A percentile compares a stretch with the other conserved stretches of the same genome.
phyloP scores from a whole-genome alignment of 2,113 vertebrate species.

The Ornithorhynchus anatinus region DNA sequence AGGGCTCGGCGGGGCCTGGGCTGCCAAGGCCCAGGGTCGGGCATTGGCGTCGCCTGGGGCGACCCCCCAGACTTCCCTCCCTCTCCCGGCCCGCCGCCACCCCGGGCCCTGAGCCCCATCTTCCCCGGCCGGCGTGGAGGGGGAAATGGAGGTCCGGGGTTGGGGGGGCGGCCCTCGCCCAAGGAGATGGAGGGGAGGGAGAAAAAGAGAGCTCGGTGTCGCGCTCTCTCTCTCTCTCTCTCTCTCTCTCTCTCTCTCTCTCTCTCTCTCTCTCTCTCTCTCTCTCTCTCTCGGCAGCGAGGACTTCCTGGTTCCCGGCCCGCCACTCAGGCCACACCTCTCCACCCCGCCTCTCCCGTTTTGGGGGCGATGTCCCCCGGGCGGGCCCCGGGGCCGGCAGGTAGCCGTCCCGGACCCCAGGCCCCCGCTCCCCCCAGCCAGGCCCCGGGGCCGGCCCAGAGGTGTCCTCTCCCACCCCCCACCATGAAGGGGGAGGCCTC shows the following conservation, averaged over 20 bases:
- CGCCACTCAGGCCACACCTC: conserved; percentile 55
- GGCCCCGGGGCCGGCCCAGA: not conserved
- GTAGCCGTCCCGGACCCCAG: not conserved
- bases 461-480: not conserved
- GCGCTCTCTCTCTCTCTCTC: no score
- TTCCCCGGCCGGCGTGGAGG: no score
- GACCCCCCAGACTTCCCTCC: no score
- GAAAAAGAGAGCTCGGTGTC: no score
- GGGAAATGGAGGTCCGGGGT: no score
- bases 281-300: conserved; percentile 39
- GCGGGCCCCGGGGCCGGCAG: conserved; percentile 26
- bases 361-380: conserved; percentile 28
- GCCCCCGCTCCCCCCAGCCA: not conserved
- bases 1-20: no score
- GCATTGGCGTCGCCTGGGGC: no score
- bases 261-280: no score
- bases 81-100: no score
- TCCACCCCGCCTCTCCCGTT: conserved; percentile 48
- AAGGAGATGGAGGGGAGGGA: not conserved
- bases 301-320: conserved; percentile 64
- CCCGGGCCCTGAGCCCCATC: no score
- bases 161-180: not conserved
- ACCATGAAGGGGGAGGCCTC: not conserved
- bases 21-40: no score
- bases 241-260: no score